phyloP scores from a whole-genome alignment of 1,140 invertebrate genomes.

The Drosophila eugracilis region DNA sequence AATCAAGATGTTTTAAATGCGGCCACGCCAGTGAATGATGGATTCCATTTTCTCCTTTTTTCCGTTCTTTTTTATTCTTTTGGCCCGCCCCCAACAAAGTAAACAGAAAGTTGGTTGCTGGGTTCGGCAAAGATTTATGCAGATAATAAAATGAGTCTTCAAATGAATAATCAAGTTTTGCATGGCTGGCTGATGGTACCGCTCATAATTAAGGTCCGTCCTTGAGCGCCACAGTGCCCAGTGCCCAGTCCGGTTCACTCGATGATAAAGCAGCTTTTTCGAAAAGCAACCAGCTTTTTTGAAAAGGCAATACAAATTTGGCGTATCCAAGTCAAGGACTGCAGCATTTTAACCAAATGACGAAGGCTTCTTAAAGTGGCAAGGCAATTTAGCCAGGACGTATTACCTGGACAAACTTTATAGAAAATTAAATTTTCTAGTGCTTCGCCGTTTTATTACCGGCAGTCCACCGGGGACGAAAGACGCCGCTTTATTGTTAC shows the following conservation, averaged over 20 bases:
- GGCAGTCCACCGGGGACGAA: no score
- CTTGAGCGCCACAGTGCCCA: conserved; percentile 36
- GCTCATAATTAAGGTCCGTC: conserved; percentile 71
- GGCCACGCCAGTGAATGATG: conserved; percentile 76
- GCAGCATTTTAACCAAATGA: conserved; percentile 19
- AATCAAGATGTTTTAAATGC: conserved; percentile 82
- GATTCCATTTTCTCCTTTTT: conserved; percentile 52
- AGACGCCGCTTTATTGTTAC: conserved; percentile 35
- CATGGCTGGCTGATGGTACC: conserved; percentile 25
- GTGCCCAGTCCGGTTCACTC: conserved; percentile 11
- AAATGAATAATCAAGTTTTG: conserved; percentile 79
- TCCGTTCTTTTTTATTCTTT: conserved; percentile 4
- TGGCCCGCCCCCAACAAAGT: conserved; percentile 40
- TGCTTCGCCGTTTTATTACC: conserved; percentile 51
- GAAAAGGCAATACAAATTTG: conserved; percentile 42
- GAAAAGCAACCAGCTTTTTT: conserved; percentile 9
- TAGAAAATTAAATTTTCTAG: conserved; percentile 54
- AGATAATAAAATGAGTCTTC: conserved; percentile 82
- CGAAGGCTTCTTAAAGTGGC: conserved; percentile 17
- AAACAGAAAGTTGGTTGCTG: conserved; percentile 72
- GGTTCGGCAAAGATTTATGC: conserved; percentile 75
- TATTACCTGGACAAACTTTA: conserved; percentile 18
- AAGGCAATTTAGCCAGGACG: conserved; percentile 22
- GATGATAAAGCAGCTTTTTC: conserved; percentile 52
- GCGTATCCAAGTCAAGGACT: conserved; percentile 64